phyloP scores from a whole-genome alignment of 2,113 vertebrate genomes.

The Tragelaphus buxtoni region DNA sequence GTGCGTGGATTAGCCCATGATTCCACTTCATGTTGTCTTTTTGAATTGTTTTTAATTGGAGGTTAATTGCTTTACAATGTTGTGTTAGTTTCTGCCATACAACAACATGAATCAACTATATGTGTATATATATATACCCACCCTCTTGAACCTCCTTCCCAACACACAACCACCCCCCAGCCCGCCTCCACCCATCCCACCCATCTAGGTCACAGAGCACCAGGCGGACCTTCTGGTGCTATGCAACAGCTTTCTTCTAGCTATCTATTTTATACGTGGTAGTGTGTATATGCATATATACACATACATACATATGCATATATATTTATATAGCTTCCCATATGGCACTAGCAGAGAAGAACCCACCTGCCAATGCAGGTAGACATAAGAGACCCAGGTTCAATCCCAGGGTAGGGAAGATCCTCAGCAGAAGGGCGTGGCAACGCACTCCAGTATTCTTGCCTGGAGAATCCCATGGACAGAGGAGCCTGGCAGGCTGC shows the following conservation, averaged over 20 bases:
- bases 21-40: neutral
- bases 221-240: neutral
- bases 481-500: neutral
- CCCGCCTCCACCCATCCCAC: neutral
- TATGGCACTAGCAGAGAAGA: neutral
- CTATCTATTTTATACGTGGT: neutral
- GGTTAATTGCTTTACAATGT: neutral
- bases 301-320: neutral
- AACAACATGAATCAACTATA: neutral
- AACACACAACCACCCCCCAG: neutral
- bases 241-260: neutral
- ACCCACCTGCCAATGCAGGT: neutral
- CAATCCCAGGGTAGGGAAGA: neutral
- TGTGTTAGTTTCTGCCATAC: neutral
- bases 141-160: neutral
- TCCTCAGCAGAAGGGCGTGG: neutral
- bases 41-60: neutral
- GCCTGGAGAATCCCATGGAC: no score
- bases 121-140: neutral
- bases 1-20: rapidly evolving
- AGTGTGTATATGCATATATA: neutral
- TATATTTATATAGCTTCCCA: neutral
- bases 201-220: neutral
- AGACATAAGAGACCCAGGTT: neutral
- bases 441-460: neutral